Evolutionary conservation across 2,113 vertebrate species (phyloP), one percentile per base, ranked within the genome.

Genomic region (Arenaria interpres): DNA sequence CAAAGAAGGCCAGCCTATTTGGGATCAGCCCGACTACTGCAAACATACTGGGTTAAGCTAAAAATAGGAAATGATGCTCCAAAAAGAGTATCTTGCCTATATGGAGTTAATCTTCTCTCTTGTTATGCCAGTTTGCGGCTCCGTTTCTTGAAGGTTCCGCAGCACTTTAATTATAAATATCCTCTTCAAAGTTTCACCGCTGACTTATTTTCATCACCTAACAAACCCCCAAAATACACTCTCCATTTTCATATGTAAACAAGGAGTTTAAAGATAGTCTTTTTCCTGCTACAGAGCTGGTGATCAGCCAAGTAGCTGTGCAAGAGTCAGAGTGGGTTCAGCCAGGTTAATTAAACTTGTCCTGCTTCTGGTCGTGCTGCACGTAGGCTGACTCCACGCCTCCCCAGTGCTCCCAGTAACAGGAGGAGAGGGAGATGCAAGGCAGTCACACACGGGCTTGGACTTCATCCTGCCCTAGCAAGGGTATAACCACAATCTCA

Each of bases 1-100:
- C 73, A 66, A 85, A 81, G 83, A 67, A 41, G 5, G 1, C 25
- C 14, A 15, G 79, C n/a, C 69, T 68, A 63, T 75, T 63, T 84
- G 76, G 83, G 39, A 93, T 87, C 85, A 87, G 86, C 64, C 64
- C 25, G 30, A 33, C 57, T 51, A n/a, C 69, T 60, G 69, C 66
- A 94, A 90, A 89, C 18, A 15, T 43, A 60, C 33, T 41, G 41
- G 48, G 67, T 62, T 57, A 35, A 66, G 46, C 35, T 84, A 87
- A 95, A 93, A 93, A 85, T 60, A 91, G 85, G 78, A 88, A 72
- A 28, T 28, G 41, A 94, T 71, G 45, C 28, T 88, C 50, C 82
- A 71, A 83, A 89, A 93, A 66, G 13, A 32, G 22, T 68, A 81
- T 63, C 79, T 75, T 85, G 73, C 33, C 88, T 72, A 56, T 6